Evolutionary conservation across 2,113 vertebrate genomes (phyloP), one percentile per base, ranked within the genome.

Genomic region (Rhabdomys dilectus): DNA sequence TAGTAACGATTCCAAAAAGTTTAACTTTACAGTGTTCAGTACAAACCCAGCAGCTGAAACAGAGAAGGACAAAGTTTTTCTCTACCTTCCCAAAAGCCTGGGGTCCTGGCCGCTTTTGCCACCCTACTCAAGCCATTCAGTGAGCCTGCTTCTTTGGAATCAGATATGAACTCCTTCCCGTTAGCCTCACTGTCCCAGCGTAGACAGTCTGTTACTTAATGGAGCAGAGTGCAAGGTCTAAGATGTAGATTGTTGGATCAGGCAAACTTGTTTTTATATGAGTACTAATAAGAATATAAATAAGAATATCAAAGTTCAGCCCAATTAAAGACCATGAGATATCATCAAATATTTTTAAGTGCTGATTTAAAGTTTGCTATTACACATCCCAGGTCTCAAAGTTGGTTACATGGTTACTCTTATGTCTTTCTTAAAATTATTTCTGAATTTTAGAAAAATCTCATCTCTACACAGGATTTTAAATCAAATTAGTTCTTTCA

Each of bases 1-100:
- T 97, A 98, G 98, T 99, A 98, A 99, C 36, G 72, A 98, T 97
- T 98, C 97, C 97, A 98, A 98, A 97, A 98, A 98, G 95, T 98
- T 98, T 97, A 98, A 98, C 95, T 98, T 98, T 98, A 98, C 89
- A 96, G 95, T 98, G 98, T 98, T 98, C 97, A 98, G 93, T 94
- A 97, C 96, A 98, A 98, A 98, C 94, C 82, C 96, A 97, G 96
- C 96, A 98, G 97, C 93, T 96, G 91, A 94, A 94, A 94, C 68
- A 60, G 88, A 86, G 98, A 97, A 98, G 76, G 91, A 97, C 96
- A 98, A 97, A 0, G 95, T 73, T 75, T 62, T 31, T 3, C 24
- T 75, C 31, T 19, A 4, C 64, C 53, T 91, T 26, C 8, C 42
- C 9, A 34, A 48, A 29, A 2, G 82, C 48, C 13, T 42, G 31